Evolutionary conservation across 2,888 invertebrate species (phyloP), one percentile per base, ranked within the genome.

Genomic region (Cosmia pyralina): DNA sequence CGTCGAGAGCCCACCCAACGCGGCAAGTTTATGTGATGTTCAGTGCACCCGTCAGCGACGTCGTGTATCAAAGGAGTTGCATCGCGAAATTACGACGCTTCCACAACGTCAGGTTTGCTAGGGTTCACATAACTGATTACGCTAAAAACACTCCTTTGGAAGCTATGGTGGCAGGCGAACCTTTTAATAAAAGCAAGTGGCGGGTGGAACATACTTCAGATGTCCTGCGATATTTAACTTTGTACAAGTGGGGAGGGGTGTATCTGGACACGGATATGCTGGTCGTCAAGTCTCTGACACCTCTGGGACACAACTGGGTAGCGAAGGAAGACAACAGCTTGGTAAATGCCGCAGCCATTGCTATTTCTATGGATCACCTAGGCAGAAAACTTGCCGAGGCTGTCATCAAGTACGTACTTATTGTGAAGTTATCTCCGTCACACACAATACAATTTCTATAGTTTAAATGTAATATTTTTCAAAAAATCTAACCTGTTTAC

Each of bases 181-280:
- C 92, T 0, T 89, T 97, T 10, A 95, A 95, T 64, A 90, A 89
- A 3, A 97, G 97, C 46, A 83, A 88, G 3, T 97, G 97, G 96
- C 77, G 79, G 22, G 72, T 86, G 7, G 81, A 85, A 46, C 97
- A 97, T 86, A 96, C 97, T 58, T 97, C 97, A 62, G 97, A 98
- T 87, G 94, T 97, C 3, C 92, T 98, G 22, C 93, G 97, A 81
- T 97, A 96, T 87, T 87, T 97, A 60, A 97, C 97, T 0, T 92
- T 98, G 8, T 98, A 97, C 96, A 98, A 97, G 88, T 98, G 96
- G 90, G 98, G 98, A 17, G 98, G 98, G 0, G 15, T 67, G 10
- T 98, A 98, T 89, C 90, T 98, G 69, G 98, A 98, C 87, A 92
- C 98, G 81, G 98, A 98, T 90, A 97, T 98, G 5, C 95, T 98